Base-by-base conservation (phyloP, 2,888 invertebrate species). In the Helleia helle region DNA sequence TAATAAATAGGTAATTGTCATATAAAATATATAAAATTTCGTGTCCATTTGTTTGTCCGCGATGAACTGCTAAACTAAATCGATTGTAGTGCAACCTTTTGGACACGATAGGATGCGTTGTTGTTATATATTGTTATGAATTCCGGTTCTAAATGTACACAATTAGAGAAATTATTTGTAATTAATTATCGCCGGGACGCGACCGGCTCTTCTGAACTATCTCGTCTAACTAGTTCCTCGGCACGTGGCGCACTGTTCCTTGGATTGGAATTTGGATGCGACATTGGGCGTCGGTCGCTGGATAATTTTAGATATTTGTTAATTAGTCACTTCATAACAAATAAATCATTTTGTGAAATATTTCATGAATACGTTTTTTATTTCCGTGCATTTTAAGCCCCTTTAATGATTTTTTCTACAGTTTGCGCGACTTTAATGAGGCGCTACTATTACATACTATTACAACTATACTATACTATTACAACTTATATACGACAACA, bases 211-310 rank as follows among this genome's bases (percentile, higher is more conserved):
- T 44, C 46, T 41, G 4, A 43, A 28, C 27, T 29, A 42, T 45
- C 43, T 46, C 36, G 42, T 40, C 27, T 13, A 38, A 48, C 50
- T 42, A 44, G 50, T 48, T 50, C 48, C 40, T 43, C 42, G 45
- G 38, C 43, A 46, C 43, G 42, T 44, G 43, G 37, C 37, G 38
- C 49, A 38, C 42, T 47, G 48, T 50, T 48, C 45, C 37, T 30
- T 3, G 26, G n/a, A n/a, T n/a, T n/a, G n/a, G n/a, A n/a, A n/a
- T n/a, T n/a, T n/a, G n/a, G 43, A 47, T 43, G 43, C 41, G 46
- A 44, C 49, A 43, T 45, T 34, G 37, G 34, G 36, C 34, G 36
- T 29, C 38, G 25, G 9, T 13, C 25, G n/a, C 42, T 31, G 26
- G 11, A 29, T 34, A 30, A 15, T 30, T 30, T 30, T 34, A 34